Base-by-base conservation (phyloP, 1,140 invertebrate species). In the Drosophila nigromelanica region DNA sequence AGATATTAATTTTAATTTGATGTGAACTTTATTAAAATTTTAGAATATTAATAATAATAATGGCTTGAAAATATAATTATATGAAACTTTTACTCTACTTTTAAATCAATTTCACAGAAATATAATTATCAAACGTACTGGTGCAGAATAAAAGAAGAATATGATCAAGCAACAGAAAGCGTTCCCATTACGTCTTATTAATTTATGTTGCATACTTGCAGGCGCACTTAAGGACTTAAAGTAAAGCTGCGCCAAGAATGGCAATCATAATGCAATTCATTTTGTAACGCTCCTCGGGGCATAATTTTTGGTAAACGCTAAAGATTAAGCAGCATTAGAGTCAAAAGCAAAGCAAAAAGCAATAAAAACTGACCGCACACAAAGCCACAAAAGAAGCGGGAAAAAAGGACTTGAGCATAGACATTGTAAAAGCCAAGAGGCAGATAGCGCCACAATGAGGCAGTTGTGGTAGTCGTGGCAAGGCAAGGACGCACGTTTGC, bases 181-280 rank as follows among this genome's bases (percentile, higher is more conserved):
- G 27, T 27, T 27, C 5, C 5, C 7, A 24, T 40, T 6, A 8
- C 27, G 59, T 18, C 27, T 37, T 45, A 6, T 37, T 30, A 75
- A 72, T 73, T 81, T 74, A 63, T 42, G 33, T 27, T 73, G 69
- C 55, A 61, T 68, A 76, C 59, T 64, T 62, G 42, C 54, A 56
- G 37, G 58, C 27, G 56, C 11, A 10, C 8, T 69, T 70, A 47
- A 63, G 63, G 40, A 48, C 63, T 61, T 45, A 55, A 68, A 27
- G 63, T 40, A 15, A 15, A 14, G 35, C 33, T 15, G 51, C 27
- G 12, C 33, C 15, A 30, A 15, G 24, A 45, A 33, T 50, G 72
- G 68, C 63, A 87, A 87, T 86, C 82, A 87, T 87, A 87, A 78
- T 86, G 82, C 82, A 87, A 87, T 87, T 87, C 82, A 87, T 89